Conservation (phyloP, 1,140 invertebrate species). For the Mamestra configurata region DNA sequence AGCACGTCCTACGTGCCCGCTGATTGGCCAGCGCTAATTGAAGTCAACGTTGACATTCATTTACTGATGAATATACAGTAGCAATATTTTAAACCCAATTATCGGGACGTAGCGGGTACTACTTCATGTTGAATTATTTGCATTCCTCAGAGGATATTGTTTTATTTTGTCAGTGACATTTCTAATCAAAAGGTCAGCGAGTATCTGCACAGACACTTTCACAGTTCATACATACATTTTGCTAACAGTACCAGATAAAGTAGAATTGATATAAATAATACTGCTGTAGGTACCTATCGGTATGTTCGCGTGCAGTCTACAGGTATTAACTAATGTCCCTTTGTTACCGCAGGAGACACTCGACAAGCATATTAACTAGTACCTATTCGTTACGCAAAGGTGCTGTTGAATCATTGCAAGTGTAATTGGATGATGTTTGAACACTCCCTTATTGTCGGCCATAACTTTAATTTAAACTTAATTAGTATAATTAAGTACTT, state of each 20-base stretch:
- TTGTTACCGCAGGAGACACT: conserved; percentile 53
- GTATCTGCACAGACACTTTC: conserved; percentile 28
- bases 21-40: conserved; percentile 54
- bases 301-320: conserved; percentile 13
- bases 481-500: neutral
- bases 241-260: neutral
- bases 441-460: conserved; percentile 37
- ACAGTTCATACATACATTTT: conserved; percentile 6
- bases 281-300: neutral
- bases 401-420: conserved; percentile 48
- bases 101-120: conserved; percentile 4
- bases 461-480: conserved; percentile 33
- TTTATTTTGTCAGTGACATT: conserved; percentile 34
- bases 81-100: conserved; percentile 39
- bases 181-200: conserved; percentile 35
- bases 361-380: conserved; percentile 59
- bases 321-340: conserved; percentile 46
- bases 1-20: conserved; percentile 22
- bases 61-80: conserved; percentile 33
- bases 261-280: neutral
- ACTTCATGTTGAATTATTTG: conserved; percentile 7
- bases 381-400: conserved; percentile 54
- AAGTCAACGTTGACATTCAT: conserved; percentile 53
- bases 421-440: conserved; percentile 39
- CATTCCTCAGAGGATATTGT: conserved; percentile 35